Evolutionary conservation across 2,113 vertebrate species (phyloP).

Genomic region (Rhagologus leucostigma): DNA sequence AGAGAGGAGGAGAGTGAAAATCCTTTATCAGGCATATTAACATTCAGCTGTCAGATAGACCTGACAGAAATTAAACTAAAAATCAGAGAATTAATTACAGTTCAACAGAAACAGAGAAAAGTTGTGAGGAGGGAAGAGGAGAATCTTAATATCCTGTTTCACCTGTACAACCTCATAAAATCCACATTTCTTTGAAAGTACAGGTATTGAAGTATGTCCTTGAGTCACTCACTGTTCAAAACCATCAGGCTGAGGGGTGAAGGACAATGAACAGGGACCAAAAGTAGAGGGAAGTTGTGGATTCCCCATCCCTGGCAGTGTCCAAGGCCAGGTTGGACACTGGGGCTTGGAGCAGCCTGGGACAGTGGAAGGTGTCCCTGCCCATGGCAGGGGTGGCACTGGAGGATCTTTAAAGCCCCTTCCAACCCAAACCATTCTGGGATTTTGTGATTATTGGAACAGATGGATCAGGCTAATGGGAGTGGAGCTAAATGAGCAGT

Average conservation of each 20-base stretch:
- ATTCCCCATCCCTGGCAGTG: not conserved
- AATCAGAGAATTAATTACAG: not conserved
- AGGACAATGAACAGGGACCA: not conserved
- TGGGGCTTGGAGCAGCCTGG: not conserved
- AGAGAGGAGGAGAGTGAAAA: not conserved
- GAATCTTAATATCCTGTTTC: not conserved
- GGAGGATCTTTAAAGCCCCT: not conserved
- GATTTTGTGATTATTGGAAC: not conserved
- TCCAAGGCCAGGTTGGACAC: rapidly evolving
- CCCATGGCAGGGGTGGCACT: not conserved
- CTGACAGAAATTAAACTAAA: not conserved
- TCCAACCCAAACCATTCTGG: not conserved
- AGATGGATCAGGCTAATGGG: not conserved
- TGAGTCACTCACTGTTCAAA: not conserved
- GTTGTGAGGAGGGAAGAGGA: not conserved
- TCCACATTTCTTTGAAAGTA: not conserved
- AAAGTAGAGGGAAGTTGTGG: not conserved
- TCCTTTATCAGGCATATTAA: not conserved
- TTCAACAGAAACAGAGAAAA: not conserved
- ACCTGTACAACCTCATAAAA: not conserved
- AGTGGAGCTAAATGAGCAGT: not conserved
- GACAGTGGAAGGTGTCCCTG: not conserved
- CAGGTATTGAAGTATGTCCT: not conserved
- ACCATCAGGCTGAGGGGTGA: not conserved
- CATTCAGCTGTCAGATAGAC: not conserved